Evolutionary conservation across 2,888 invertebrate genomes (phyloP).

Genomic region (Nephrotoma flavescens): DNA sequence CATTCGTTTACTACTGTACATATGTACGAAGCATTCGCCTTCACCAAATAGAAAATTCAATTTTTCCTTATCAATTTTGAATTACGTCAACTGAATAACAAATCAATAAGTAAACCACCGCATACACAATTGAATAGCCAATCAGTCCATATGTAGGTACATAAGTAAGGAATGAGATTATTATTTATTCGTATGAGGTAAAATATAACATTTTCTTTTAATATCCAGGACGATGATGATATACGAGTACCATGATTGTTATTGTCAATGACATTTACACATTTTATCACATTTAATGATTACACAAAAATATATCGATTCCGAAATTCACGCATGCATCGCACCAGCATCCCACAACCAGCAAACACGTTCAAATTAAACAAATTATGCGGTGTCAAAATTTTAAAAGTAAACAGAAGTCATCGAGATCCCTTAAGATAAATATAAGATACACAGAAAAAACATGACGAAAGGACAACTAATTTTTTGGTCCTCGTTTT

Average conservation of each 20-base stretch:
- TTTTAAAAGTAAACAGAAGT: neutral
- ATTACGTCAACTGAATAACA: neutral
- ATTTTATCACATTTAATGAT: neutral
- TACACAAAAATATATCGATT: neutral
- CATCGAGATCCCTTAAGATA: neutral
- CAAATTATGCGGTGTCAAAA: neutral
- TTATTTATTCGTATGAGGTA: neutral
- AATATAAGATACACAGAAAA: neutral
- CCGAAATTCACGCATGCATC: neutral
- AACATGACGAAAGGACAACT: neutral
- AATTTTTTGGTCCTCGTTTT: neutral
- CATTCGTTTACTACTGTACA: neutral
- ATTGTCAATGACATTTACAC: neutral
- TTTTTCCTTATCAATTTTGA: neutral
- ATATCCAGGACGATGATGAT: neutral
- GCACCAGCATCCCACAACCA: neutral
- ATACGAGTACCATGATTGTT: neutral
- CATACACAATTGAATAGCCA: neutral
- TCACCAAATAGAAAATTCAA: neutral
- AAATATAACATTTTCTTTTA: neutral
- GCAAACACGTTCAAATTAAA: neutral
- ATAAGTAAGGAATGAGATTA: neutral
- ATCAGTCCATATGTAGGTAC: neutral
- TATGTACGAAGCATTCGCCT: neutral
- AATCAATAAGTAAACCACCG: neutral